phyloP scores from a whole-genome alignment of 2,888 invertebrate species.

The Drosophila sordidula region DNA sequence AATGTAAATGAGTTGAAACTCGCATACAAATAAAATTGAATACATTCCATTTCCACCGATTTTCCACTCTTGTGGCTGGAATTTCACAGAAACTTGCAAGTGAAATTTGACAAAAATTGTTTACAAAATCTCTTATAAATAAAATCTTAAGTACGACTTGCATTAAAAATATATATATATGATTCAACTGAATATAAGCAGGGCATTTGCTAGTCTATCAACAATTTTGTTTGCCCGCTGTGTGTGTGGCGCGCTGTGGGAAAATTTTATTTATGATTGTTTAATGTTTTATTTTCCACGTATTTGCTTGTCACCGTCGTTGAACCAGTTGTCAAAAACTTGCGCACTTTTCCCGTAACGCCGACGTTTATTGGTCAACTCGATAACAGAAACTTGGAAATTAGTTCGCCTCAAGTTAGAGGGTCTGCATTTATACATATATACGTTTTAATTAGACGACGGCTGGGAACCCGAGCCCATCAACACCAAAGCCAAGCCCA shows the following conservation, averaged over 20 bases:
- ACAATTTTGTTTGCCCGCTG: not conserved
- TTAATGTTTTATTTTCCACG: conserved; percentile 77
- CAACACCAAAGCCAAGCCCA: conserved; percentile 30
- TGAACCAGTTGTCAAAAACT: conserved; percentile 46
- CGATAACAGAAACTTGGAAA: conserved; percentile 9
- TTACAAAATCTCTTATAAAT: too few species aligned
- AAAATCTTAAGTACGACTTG: too few species aligned
- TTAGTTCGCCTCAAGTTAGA: conserved; percentile 9
- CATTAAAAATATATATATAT: too few species aligned
- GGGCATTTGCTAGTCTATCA: conserved; percentile 17
- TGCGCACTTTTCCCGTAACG: conserved; percentile 23
- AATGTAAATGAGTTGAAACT: too few species aligned
- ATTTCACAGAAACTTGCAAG: too few species aligned
- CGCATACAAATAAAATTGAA: too few species aligned
- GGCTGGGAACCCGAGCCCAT: conserved; percentile 17
- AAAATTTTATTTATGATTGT: conserved; percentile 74
- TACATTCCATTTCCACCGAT: too few species aligned
- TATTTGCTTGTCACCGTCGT: conserved; percentile 51
- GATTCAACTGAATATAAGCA: too few species aligned
- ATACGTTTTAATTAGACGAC: conserved; percentile 69
- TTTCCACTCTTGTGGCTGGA: too few species aligned
- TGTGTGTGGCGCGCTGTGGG: conserved; percentile 63
- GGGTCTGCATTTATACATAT: conserved; percentile 42
- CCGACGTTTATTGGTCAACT: conserved; percentile 20
- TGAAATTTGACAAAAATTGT: too few species aligned